Base-by-base conservation (phyloP, 1,140 invertebrate species). In the Calephelis virginiensis region DNA sequence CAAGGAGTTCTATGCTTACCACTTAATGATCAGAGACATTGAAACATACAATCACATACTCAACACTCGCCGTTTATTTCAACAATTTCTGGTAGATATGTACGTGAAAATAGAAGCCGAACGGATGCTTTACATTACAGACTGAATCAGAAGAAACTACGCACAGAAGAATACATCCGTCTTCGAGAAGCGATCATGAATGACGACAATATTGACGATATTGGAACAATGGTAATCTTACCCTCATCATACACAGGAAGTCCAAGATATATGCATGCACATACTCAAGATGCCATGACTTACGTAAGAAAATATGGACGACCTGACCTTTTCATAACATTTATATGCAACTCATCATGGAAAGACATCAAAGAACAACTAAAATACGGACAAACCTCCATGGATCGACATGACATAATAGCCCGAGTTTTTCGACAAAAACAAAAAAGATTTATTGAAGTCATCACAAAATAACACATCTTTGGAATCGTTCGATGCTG, bases 211-310 rank as follows among this genome's bases (percentile, higher is more conserved):
- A 28, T 38, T 8, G 49, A 61, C 12, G 47, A 66, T 43, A 38
- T 66, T 12, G 64, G 64, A 28, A 47, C 28, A 49, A 43, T 68
- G 40, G 66, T 61, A 28, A 53, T 68, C 13, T 43, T 68, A 14
- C 61, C 61, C n/a, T 68, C 61, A 47, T 47, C 40, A 11, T 68
- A 53, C 37, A 68, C 12, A 37, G 66, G 66, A 45, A 49, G 49
- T 72, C 84, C 86, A 61, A 67, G 92, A 8, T 76, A 91, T 67
- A 89, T 92, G 81, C 90, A 92, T 48, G 86, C 92, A 74, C 79
- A 83, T 63, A 69, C 80, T 53, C 89, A 92, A n/a, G n/a, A n/a
- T n/a, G n/a, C n/a, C n/a, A n/a, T n/a, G n/a, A n/a, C n/a, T n/a
- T n/a, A n/a, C n/a, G 92, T 93, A 10, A 70, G 86, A 48, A 64